These are phyloP conservation scores for Ceratitis capitata DNA, from an alignment of 1,140 invertebrate genomes.

Conservation along the genomic window DNA sequence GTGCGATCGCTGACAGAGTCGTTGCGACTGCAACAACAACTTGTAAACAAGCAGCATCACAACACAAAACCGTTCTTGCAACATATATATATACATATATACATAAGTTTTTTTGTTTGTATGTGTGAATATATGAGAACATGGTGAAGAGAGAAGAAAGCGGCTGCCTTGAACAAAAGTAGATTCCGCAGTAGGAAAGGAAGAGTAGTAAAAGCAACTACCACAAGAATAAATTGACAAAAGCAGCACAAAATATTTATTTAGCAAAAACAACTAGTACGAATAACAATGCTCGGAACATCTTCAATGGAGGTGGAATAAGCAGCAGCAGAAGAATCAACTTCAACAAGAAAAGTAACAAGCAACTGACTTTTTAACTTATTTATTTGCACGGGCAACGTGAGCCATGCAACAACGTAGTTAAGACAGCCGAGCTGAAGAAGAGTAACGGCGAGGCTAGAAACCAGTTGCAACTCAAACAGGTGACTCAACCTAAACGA, in stretches of 20 bases:
- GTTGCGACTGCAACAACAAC: conserved; percentile 2
- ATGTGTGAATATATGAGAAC: no score
- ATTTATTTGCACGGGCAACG: neutral
- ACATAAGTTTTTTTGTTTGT: neutral
- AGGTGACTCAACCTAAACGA: conserved; percentile 13
- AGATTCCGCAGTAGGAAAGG: neutral
- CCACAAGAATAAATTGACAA: no score
- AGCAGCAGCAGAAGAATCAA: neutral
- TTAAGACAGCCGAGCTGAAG: neutral
- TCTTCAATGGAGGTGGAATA: neutral
- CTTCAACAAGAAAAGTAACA: no score
- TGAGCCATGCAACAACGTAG: neutral
- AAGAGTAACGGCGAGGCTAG: neutral
- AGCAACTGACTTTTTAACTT: neutral
- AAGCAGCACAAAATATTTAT: neutral
- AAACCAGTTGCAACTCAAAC: conserved; percentile 35
- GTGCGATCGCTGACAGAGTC: conserved; percentile 14
- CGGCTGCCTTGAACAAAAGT: neutral
- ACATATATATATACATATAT: no score
- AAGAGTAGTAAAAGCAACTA: no score
- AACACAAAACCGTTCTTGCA: no score
- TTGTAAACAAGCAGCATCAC: neutral
- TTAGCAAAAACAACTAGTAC: neutral
- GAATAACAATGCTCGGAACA: neutral
- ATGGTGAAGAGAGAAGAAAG: neutral